Base-by-base conservation (phyloP, 1,140 invertebrate genomes). In the Calosoma granatense region DNA sequence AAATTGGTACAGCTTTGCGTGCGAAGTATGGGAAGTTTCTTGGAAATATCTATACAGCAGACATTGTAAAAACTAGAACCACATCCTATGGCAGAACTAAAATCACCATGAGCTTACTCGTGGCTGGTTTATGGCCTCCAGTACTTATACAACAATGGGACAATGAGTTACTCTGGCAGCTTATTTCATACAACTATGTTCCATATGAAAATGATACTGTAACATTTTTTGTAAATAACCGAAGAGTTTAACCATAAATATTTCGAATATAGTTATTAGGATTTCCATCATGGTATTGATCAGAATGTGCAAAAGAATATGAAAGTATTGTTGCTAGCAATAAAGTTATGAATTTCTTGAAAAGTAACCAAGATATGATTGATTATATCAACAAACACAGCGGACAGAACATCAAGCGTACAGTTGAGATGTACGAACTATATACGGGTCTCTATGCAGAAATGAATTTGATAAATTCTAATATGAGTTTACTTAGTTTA, bases 121-220 rank as follows among this genome's bases (percentile, higher is more conserved):
- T 51, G 47, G 47, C 47, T n/a, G 26, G 26, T 9, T 36, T 36
- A 36, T 36, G 26, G 26, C 26, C 26, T n/a, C 26, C 26, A 9
- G 9, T 19, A 2, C 22, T 6, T 11, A 2, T 14, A 22, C 39
- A 71, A 61, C 61, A 22, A 21, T 74, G 72, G 73, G 59, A 64
- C 23, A 3, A 53, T 0, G 14, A 60, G 6, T 19, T 74, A 0
- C 56, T 65, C 9, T 75, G 73, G 73, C 72, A 73, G 41, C 73
- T 72, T 0, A 70, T 74, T 58, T 65, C 72, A 0, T 56, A 59
- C 19, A 56, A 59, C 20, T 59, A 47, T 23, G 17, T 55, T 15
- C 1, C 2, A 54, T 0, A 54, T 15, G n/a, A n/a, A 54, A 2
- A 4, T 4, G 21, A 54, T 54, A 26, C 12, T 2, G 26, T 54